These are phyloP conservation scores for Cryptoblepharus egeriae DNA, from an alignment of 2,797 vertebrate species.

Conservation along the genomic window DNA sequence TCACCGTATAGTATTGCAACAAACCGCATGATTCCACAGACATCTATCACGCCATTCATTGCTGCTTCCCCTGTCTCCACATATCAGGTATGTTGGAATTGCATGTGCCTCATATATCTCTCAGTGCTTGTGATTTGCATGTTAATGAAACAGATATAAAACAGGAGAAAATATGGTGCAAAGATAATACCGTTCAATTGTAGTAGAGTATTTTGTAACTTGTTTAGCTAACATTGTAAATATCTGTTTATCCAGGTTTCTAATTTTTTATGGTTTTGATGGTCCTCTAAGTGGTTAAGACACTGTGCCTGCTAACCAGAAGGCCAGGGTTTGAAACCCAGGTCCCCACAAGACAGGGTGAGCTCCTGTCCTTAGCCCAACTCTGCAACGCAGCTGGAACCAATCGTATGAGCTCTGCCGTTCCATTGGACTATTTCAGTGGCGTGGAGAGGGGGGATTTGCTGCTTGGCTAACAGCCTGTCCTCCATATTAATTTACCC, in stretches of 20 bases:
- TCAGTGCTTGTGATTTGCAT: conserved; percentile 56
- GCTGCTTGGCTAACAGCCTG: no score
- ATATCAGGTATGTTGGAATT: conserved; percentile 90
- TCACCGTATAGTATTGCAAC: conserved; percentile 98
- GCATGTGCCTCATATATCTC: conserved; percentile 42
- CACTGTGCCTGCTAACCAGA: no score
- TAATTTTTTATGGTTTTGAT: conserved; percentile 33
- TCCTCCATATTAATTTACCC: no score
- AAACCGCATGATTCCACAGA: conserved; percentile 99
- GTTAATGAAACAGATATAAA: conserved; percentile 37
- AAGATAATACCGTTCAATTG: conserved; percentile 26
- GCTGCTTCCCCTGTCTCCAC: conserved; percentile 97
- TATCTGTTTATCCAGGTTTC: conserved; percentile 5
- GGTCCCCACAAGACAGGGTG: no score
- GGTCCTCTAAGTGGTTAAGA: conserved; percentile 13
- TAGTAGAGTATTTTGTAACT: conserved; percentile 35
- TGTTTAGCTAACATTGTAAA: conserved; percentile 34
- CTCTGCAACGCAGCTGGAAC: no score
- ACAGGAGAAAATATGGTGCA: conserved; percentile 14
- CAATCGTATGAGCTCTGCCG: no score
- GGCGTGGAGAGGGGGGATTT: no score
- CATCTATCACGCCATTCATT: conserved; percentile 97
- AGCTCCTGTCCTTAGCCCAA: no score
- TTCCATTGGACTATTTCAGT: no score
- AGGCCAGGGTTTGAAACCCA: no score